Evolutionary conservation across 1,140 invertebrate genomes (phyloP).

Genomic region (Lithobius niger): DNA sequence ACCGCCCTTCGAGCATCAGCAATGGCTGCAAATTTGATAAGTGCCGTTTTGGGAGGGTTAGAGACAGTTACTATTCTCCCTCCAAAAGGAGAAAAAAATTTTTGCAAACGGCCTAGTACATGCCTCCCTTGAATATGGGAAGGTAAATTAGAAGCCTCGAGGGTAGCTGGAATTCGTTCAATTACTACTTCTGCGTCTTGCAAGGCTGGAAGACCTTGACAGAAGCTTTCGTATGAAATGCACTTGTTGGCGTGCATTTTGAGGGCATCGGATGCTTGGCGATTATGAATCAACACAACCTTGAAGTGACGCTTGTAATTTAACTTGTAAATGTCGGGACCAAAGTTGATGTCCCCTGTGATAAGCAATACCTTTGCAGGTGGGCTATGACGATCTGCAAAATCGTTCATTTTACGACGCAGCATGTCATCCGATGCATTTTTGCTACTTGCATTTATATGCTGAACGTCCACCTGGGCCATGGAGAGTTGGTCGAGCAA

Average conservation of each 20-base stretch:
- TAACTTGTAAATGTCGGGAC: slow-evolving; percentile 12
- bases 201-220: slow-evolving; percentile 7
- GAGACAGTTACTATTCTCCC: slow-evolving; percentile 9
- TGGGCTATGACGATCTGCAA: slow-evolving; percentile 9
- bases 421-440: slow-evolving; percentile 21
- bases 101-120: slow-evolving; percentile 3
- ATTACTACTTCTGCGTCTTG: background rate
- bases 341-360: slow-evolving; percentile 19
- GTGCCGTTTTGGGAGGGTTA: too few relatives aligned
- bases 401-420: slow-evolving; percentile 12
- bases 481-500: too few relatives aligned
- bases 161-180: background rate
- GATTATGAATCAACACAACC: slow-evolving; percentile 13
- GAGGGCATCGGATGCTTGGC: slow-evolving; percentile 6
- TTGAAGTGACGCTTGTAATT: slow-evolving; percentile 11
- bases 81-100: background rate
- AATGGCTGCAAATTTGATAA: too few relatives aligned
- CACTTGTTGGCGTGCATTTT: slow-evolving; percentile 7
- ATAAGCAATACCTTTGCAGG: slow-evolving; percentile 13
- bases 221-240: slow-evolving; percentile 13
- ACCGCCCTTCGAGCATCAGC: too few relatives aligned
- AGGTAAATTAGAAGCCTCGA: slow-evolving; percentile 12
- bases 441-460: slow-evolving; percentile 15
- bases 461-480: slow-evolving; percentile 12
- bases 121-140: background rate